Conservation (phyloP, 2,113 vertebrate species). For the Boleophthalmus pectinirostris region DNA sequence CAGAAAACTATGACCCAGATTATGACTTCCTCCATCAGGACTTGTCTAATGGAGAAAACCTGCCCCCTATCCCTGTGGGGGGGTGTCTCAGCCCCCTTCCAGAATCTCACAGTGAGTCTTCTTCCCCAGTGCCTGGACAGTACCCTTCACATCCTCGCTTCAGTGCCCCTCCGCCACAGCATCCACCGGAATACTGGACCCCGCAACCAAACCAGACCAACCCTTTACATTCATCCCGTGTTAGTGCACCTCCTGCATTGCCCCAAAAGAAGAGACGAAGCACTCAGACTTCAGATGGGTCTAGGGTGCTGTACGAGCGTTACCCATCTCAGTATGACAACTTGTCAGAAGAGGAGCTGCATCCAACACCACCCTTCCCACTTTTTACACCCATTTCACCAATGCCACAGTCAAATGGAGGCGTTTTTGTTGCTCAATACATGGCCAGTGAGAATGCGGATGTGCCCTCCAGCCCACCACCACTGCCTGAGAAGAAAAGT, state of each 20-base stretch:
- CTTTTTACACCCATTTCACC: slow-evolving; percentile 85
- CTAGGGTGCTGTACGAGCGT: slow-evolving; percentile 84
- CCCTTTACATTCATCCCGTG: slow-evolving; percentile 55
- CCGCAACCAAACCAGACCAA: slow-evolving; percentile 50
- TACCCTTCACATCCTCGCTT: slow-evolving; percentile 73
- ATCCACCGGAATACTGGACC: slow-evolving; percentile 63
- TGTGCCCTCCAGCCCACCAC: slow-evolving; percentile 87
- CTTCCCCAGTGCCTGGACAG: slow-evolving; percentile 83
- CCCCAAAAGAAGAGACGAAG: slow-evolving; percentile 94
- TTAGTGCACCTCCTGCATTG: slow-evolving; percentile 87
- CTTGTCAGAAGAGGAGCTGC: slow-evolving; percentile 88
- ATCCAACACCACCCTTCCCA: slow-evolving; percentile 74
- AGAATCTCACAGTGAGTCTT: slow-evolving; percentile 87
- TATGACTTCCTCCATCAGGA: slow-evolving; percentile 99
- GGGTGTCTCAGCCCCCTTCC: slow-evolving; percentile 89
- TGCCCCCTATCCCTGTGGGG: slow-evolving; percentile 78
- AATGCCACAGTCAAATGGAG: slow-evolving; percentile 83
- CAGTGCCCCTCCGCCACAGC: slow-evolving; percentile 73
- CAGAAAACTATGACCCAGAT: slow-evolving; percentile 89
- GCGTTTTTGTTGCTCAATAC: slow-evolving; percentile 79
- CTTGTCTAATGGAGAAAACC: slow-evolving; percentile 86
- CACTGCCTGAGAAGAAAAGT: slow-evolving; percentile 96
- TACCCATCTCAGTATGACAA: slow-evolving; percentile 94
- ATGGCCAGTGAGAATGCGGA: slow-evolving; percentile 71
- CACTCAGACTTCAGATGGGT: slow-evolving; percentile 79